Base-by-base conservation (phyloP, 1,140 invertebrate genomes). In the Aphelenchoides avenae region DNA sequence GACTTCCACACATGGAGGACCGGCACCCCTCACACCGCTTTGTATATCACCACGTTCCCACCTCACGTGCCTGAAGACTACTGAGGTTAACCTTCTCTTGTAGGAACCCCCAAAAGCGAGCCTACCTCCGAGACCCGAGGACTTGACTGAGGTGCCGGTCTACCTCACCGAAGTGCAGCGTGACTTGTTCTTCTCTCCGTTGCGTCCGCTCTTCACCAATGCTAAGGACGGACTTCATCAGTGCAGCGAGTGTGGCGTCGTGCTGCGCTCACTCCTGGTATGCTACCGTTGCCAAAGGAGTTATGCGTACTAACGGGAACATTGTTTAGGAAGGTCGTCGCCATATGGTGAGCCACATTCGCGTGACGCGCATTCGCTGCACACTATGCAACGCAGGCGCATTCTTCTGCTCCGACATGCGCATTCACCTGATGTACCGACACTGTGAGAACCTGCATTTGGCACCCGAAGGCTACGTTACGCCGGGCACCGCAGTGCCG, bases 341-440 rank as follows among this genome's bases (percentile, higher is more conserved):
- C 9, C 57, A 60, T 34, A 60, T 60, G 57, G 57, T 60, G 13
- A 39, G 43, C 3, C 57, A 60, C 50, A 47, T 60, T 36, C 31
- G 57, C 15, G 57, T 60, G 5, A 60, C 63, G 61, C 58, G 57
- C 22, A 59, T 60, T 27, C 29, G n/a, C n/a, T n/a, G n/a, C n/a
- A n/a, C n/a, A n/a, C n/a, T n/a, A n/a, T n/a, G n/a, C 30, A 59
- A 60, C 33, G 57, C 58, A 13, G 57, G 57, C 22, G 57, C 57
- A 22, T 60, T 60, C 26, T 60, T 60, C 18, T 60, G 57, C 40
- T 44, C 39, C 9, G 57, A 60, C 44, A 60, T 60, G 57, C 57
- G 57, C 15, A 46, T 64, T 11, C 57, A 60, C 50, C 43, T 60
- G 42, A 60, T 60, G 57, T 60, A 44, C 31, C 61, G 57, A 24